Conservation (phyloP, 2,113 vertebrate genomes). For the Laticauda colubrina region DNA sequence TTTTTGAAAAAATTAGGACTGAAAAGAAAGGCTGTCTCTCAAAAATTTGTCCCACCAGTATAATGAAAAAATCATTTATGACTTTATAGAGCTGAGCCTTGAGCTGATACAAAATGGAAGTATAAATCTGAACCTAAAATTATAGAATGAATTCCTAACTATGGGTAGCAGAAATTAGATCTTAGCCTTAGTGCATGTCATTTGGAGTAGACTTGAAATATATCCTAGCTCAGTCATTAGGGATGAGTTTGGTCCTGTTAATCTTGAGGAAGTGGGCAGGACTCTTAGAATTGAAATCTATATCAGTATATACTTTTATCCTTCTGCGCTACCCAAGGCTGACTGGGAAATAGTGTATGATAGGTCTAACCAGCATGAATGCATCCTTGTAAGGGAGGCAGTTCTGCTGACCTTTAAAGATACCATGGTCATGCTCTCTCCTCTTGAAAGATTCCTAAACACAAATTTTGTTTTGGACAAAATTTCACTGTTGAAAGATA, state of each 20-base stretch:
- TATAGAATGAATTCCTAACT: neutral
- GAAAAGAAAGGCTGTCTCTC: neutral
- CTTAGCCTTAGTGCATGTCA: neutral
- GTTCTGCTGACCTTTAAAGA: neutral
- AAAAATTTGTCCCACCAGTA: neutral
- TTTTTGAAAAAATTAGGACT: neutral
- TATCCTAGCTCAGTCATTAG: neutral
- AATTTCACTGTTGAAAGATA: neutral
- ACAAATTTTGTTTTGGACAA: neutral
- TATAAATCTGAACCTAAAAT: neutral
- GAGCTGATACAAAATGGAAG: neutral
- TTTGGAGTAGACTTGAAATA: neutral
- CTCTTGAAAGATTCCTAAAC: neutral
- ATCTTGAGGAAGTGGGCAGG: neutral
- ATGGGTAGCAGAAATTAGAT: neutral
- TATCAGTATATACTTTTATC: neutral
- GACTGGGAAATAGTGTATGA: neutral
- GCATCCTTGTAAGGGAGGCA: neutral
- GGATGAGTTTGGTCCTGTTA: neutral
- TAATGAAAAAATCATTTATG: neutral
- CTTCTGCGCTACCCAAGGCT: neutral
- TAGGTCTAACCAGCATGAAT: neutral
- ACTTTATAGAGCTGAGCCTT: neutral
- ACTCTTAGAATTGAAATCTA: neutral
- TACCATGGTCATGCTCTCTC: neutral